phyloP scores from a whole-genome alignment of 2,797 vertebrate species.

The Tympanoctomys barrerae region DNA sequence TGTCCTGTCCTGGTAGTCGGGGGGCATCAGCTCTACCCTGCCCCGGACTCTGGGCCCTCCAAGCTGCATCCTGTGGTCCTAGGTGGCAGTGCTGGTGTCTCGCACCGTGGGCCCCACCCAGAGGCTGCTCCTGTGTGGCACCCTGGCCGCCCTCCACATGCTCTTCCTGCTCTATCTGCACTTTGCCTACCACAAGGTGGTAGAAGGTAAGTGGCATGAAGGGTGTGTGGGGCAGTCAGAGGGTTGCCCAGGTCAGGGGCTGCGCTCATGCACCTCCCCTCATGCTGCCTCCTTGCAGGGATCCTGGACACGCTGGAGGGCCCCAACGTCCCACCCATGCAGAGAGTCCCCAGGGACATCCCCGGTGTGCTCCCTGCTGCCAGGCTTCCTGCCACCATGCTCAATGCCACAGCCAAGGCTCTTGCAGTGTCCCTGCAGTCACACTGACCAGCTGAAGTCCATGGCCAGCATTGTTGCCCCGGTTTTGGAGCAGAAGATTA shows the following conservation, averaged over 20 bases:
- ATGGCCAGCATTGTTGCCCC: neutral
- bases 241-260: neutral
- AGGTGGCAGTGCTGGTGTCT: constrained; percentile 96
- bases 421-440: constrained; percentile 84
- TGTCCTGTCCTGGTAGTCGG: neutral
- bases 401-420: constrained; percentile 91
- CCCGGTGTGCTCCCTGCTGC: constrained; percentile 86
- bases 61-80: constrained; percentile 49
- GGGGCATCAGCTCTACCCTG: neutral
- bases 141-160: constrained; percentile 95
- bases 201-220: constrained; percentile 92
- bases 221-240: neutral
- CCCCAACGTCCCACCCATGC: constrained; percentile 93
- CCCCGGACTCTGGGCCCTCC: neutral
- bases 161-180: constrained; percentile 98
- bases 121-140: constrained; percentile 95
- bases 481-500: constrained; percentile 45
- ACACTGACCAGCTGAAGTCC: constrained; percentile 79
- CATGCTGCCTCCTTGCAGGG: constrained; percentile 86
- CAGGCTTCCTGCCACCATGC: constrained; percentile 70
- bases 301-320: constrained; percentile 95
- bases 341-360: constrained; percentile 95
- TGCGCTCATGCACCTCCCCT: neutral
- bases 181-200: constrained; percentile 98
- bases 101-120: constrained; percentile 96